Evolutionary conservation across 2,888 invertebrate genomes (phyloP).

Genomic region (Phorcus lineatus): DNA sequence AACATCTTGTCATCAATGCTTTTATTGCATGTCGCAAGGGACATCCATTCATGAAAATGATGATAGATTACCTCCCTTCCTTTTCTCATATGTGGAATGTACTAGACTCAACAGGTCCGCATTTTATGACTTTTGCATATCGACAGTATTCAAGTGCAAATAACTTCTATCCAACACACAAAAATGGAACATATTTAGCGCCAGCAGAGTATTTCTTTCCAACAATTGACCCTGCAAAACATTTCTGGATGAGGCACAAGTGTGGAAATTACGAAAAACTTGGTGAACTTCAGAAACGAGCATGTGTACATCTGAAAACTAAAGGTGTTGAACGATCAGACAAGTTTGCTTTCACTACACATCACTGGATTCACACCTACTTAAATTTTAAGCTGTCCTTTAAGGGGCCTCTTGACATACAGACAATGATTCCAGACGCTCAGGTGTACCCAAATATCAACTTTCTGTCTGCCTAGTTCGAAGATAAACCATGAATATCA

Average conservation of each 20-base stretch:
- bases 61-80: slow-evolving; percentile 58
- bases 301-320: slow-evolving; percentile 61
- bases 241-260: slow-evolving; percentile 55
- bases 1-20: slow-evolving; percentile 67
- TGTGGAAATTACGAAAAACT: slow-evolving; percentile 56
- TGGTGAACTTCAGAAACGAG: slow-evolving; percentile 52
- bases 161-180: slow-evolving; percentile 32
- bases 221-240: slow-evolving; percentile 63
- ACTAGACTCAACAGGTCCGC: slow-evolving; percentile 69
- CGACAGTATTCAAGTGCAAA: slow-evolving; percentile 46
- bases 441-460: slow-evolving; percentile 20
- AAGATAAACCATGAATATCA: neutral
- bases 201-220: slow-evolving; percentile 70
- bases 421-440: slow-evolving; percentile 17
- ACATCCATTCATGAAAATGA: slow-evolving; percentile 66
- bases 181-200: slow-evolving; percentile 56
- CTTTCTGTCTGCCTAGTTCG: neutral
- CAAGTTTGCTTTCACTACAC: slow-evolving; percentile 59
- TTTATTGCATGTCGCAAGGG: slow-evolving; percentile 62
- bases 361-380: slow-evolving; percentile 70
- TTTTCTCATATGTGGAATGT: slow-evolving; percentile 67
- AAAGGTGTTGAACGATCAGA: slow-evolving; percentile 42
- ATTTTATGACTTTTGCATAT: slow-evolving; percentile 59
- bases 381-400: slow-evolving; percentile 53
- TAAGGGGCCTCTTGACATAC: slow-evolving; percentile 53